These are phyloP conservation scores for Agonopterix arenella DNA, from an alignment of 2,888 invertebrate genomes.

Conservation along the genomic window DNA sequence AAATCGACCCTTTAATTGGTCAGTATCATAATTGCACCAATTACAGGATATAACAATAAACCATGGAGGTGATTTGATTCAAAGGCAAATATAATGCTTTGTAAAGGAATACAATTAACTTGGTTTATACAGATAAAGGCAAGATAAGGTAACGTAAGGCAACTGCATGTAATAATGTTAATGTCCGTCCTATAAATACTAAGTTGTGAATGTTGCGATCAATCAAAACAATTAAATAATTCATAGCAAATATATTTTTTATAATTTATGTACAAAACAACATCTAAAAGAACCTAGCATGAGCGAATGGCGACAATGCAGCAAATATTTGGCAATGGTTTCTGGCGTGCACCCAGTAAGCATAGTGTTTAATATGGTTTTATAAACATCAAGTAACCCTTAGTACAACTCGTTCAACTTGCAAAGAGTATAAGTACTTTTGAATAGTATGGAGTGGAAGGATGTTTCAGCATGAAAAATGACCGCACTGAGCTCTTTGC, in stretches of 20 bases:
- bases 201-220: no score
- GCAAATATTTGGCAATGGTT: constrained; percentile 59
- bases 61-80: constrained; percentile 17
- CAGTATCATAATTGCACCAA: constrained; percentile 18
- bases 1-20: constrained; percentile 21
- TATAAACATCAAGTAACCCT: constrained; percentile 13
- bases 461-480: constrained; percentile 2
- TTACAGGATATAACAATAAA: constrained; percentile 19
- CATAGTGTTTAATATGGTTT: constrained; percentile 7
- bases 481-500: background rate
- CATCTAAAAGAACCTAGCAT: constrained; percentile 15
- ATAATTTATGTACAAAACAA: no score
- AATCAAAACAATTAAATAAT: no score
- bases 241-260: background rate
- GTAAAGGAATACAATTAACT: no score
- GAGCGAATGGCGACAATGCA: constrained; percentile 42
- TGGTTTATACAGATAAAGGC: no score
- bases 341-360: constrained; percentile 53
- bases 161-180: no score
- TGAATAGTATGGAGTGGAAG: background rate
- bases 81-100: background rate
- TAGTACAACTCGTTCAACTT: background rate
- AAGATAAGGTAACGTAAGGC: no score
- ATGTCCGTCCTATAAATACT: no score
- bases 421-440: background rate